Evolutionary conservation across 2,113 vertebrate species (phyloP).

Genomic region (Martes martes): DNA sequence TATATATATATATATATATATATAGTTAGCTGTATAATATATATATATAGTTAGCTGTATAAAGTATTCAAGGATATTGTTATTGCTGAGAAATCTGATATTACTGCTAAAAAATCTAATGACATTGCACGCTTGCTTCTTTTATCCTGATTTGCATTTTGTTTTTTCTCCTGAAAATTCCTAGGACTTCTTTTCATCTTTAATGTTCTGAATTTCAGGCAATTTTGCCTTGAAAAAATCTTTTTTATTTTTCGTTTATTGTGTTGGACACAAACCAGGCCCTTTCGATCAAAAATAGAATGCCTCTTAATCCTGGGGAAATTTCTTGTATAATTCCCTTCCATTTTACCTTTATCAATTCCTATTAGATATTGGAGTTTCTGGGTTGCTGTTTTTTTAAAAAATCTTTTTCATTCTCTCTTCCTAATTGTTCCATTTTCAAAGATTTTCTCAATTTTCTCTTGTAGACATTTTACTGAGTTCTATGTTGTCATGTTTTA

Average conservation of each 20-base stretch:
- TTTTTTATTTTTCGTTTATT: not conserved
- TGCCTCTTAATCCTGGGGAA: not conserved
- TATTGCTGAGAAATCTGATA: not conserved
- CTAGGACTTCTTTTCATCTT: not conserved
- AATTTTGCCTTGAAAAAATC: not conserved
- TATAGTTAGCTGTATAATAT: too few relatives aligned
- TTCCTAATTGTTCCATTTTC: not conserved
- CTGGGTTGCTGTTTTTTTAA: fast-evolving
- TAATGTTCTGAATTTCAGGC: not conserved
- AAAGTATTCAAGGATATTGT: not conserved
- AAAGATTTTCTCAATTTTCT: not conserved
- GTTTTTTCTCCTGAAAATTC: not conserved
- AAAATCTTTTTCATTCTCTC: not conserved
- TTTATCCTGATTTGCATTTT: not conserved
- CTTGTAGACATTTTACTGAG: not conserved
- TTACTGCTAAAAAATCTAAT: not conserved
- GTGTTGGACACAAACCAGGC: not conserved
- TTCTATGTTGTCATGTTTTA: not conserved
- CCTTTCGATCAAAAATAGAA: not conserved
- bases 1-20: too few relatives aligned
- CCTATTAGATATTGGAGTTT: not conserved
- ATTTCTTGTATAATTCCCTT: not conserved
- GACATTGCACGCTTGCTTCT: not conserved
- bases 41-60: not conserved
- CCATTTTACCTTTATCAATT: not conserved